These are phyloP conservation scores for Brachionus rubens DNA, from an alignment of 1,140 invertebrate species.

Conservation along the genomic window DNA sequence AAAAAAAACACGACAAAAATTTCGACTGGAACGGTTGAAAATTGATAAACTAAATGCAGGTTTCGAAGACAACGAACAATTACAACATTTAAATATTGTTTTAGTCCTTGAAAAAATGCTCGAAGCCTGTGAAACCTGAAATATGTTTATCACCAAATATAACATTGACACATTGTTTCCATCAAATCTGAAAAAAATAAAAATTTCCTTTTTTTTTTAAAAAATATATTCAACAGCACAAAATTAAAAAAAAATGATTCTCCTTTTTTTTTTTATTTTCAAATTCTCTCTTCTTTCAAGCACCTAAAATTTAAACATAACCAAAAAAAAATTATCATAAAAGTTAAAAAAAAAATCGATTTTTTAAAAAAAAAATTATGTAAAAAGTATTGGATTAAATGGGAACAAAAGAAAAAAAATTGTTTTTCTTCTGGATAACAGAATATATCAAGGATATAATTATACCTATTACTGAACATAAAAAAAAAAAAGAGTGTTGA, in stretches of 20 bases:
- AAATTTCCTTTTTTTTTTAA: no score
- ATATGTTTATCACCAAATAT: background rate
- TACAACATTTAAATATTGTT: background rate
- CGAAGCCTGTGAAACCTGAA: slow-evolving; percentile 46
- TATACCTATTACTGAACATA: no score
- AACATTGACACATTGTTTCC: no score
- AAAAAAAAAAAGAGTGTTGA: no score
- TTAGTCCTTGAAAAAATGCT: background rate
- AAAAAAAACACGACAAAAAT: no score
- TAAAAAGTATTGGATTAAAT: slow-evolving; percentile 31
- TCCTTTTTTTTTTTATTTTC: no score
- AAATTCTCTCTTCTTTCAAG: no score
- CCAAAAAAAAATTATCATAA: slow-evolving; percentile 34
- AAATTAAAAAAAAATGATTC: background rate
- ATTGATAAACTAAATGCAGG: slow-evolving; percentile 45
- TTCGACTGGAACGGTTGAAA: no score
- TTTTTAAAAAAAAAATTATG: slow-evolving; percentile 27
- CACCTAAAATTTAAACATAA: slow-evolving; percentile 36
- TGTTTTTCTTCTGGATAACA: background rate
- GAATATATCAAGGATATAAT: background rate
- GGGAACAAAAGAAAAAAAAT: background rate
- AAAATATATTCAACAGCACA: no score
- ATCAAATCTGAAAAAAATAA: no score
- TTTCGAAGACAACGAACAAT: slow-evolving; percentile 47
- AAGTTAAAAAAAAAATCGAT: slow-evolving; percentile 46